phyloP scores from a whole-genome alignment of 1,140 invertebrate genomes.

The Phymastichus coffea region DNA sequence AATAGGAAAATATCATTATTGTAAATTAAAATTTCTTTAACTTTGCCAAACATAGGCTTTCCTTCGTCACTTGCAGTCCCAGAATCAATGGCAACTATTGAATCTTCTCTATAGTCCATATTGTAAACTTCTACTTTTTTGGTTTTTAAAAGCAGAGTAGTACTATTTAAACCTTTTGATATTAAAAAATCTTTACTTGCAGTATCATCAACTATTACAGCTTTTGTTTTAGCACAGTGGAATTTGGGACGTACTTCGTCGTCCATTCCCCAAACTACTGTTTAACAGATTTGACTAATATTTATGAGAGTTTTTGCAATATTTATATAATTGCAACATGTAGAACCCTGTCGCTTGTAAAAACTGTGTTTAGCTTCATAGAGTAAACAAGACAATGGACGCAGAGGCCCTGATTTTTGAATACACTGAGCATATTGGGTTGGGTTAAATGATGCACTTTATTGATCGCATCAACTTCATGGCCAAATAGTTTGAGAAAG shows the following conservation, averaged over 20 bases:
- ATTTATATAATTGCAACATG: conserved; percentile 3
- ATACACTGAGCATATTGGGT: background rate
- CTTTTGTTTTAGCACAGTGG: background rate
- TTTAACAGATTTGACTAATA: background rate
- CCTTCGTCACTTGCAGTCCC: background rate
- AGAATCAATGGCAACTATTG: background rate
- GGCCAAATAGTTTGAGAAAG: background rate
- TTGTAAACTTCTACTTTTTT: background rate
- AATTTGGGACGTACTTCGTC: background rate
- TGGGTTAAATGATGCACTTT: background rate
- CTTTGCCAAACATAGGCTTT: background rate
- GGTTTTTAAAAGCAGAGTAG: background rate
- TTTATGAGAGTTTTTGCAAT: background rate
- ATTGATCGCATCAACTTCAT: background rate
- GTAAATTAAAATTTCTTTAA: background rate
- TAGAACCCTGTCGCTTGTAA: background rate
- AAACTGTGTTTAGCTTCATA: background rate
- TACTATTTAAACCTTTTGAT: background rate
- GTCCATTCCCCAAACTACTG: background rate
- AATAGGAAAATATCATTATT: too few relatives aligned
- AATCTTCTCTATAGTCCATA: background rate
- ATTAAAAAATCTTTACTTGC: background rate
- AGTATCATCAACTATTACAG: background rate
- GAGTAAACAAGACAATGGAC: background rate
- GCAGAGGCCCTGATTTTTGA: background rate